Evolutionary conservation across 2,888 invertebrate species (phyloP), one percentile per base, ranked within the genome.

Genomic region (Drosophila testacea): DNA sequence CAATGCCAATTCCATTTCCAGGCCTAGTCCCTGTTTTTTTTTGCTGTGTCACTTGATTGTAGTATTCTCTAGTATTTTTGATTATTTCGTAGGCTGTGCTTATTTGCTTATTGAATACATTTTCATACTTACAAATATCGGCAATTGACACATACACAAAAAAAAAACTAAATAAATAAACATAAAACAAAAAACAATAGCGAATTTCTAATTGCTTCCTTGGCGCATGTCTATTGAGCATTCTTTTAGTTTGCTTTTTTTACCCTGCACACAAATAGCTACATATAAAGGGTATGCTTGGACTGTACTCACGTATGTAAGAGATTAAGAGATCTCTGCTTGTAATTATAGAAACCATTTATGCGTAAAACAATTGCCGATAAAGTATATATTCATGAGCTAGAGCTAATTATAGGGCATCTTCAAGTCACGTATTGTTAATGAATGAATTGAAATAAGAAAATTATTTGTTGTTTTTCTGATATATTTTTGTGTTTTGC

Each of bases 181-280:
- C 42, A 28, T 38, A 67, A 75, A 63, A 76, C 63, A 67, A 63
- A 67, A 75, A 63, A 76, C 63, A 67, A 63, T 72, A 39, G 76
- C 57, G 32, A 76, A 64, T 64, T 63, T 75, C 76, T 75, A 75
- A 71, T 73, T 74, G 70, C 70, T 74, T 70, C 62, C 72, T 72
- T 57, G 67, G 67, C 75, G 76, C 66, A 59, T 66, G 65, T 44
- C 57, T 59, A 67, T 56, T 41, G 41, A 38, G 48, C 38, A 65
- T 65, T 48, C 47, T 42, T 57, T 56, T 16, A 56, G 34, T 47
- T 66, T 10, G 50, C 60, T 22, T 22, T 54, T 41, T 16, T 61
- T 69, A 69, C 73, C 60, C 63, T 63, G 30, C 30, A 47, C n/a
- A 9, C 13, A 10, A 6, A 30, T 11, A 1, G n/a, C n/a, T 22